Evolutionary conservation across 2,888 invertebrate species (phyloP), one percentile per base, ranked within the genome.

Genomic region (Trichogramma dendrolimi): DNA sequence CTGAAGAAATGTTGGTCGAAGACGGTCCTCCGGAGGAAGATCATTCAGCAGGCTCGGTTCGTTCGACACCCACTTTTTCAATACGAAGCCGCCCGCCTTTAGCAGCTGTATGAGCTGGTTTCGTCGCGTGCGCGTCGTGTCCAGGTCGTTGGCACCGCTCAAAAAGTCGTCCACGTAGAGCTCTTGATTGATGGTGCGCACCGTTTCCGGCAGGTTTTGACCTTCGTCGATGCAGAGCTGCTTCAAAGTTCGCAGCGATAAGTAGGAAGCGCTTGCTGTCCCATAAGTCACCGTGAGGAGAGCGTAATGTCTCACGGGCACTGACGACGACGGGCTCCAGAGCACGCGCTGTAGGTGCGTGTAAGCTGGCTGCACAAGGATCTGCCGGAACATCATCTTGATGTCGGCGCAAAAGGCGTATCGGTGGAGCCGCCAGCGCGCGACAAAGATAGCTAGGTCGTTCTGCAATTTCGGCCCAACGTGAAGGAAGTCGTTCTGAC

Each of bases 221-320:
- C 51, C 51, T 6, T 51, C 51, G n/a, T 51, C 51, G 4, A n/a
- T 38, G 6, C 51, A 51, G 27, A 51, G 51, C n/a, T 51, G 51
- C 5, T 51, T 7, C 4, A 51, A 5, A 8, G 51, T 51, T 4
- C 51, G 27, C n/a, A 51, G 6, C 8, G 51, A 38, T 4, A 51
- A n/a, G 11, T 51, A 38, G 8, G 51, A 40, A 51, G 51, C 51
- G 11, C n/a, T 40, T n/a, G 51, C 41, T 10, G 11, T 41, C 8
- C 54, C 54, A 41, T 54, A 54, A 8, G 54, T 54, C 10, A 54
- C 54, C 5, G 54, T 54, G n/a, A 4, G 4, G 8, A 54, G 42
- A 10, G 10, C 54, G 11, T 40, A 54, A 5, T 41, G 40, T n/a
- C 40, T 40, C 40, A n/a, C n/a, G 6, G 10, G 11, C 27, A 42